phyloP scores from a whole-genome alignment of 2,888 invertebrate genomes.

The Thelaira solivaga region DNA sequence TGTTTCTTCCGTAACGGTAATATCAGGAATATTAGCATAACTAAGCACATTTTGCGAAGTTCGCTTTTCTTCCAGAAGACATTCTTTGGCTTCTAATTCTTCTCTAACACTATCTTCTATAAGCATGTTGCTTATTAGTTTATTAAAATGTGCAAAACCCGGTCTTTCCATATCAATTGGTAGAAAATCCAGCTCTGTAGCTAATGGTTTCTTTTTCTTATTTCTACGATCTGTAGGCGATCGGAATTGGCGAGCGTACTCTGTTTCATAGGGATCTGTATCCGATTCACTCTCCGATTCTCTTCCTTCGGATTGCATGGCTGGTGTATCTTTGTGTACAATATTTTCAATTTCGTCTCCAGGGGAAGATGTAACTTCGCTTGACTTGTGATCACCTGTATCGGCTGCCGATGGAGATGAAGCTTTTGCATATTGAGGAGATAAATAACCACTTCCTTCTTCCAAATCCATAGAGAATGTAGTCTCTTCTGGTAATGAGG shows the following conservation, averaged over 20 bases:
- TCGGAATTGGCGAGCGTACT: constrained; percentile 77
- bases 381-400: constrained; percentile 79
- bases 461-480: constrained; percentile 67
- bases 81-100: constrained; percentile 74
- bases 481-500: constrained; percentile 70
- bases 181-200: constrained; percentile 75
- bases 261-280: constrained; percentile 78
- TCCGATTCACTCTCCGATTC: constrained; percentile 78
- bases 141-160: too few species aligned
- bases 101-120: constrained; percentile 75
- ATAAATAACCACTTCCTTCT: constrained; percentile 69
- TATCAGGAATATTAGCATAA: constrained; percentile 76
- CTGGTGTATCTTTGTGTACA: constrained; percentile 68
- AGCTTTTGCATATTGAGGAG: constrained; percentile 67
- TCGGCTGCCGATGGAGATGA: constrained; percentile 69
- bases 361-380: constrained; percentile 78
- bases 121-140: constrained; percentile 75
- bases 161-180: too few species aligned
- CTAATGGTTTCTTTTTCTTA: constrained; percentile 73
- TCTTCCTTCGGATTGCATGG: constrained; percentile 72
- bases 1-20: constrained; percentile 76
- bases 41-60: constrained; percentile 76
- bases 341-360: constrained; percentile 69
- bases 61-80: constrained; percentile 68
- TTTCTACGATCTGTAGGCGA: constrained; percentile 73